Evolutionary conservation across 2,888 invertebrate species (phyloP).

Genomic region (Oscheius myriophilus): DNA sequence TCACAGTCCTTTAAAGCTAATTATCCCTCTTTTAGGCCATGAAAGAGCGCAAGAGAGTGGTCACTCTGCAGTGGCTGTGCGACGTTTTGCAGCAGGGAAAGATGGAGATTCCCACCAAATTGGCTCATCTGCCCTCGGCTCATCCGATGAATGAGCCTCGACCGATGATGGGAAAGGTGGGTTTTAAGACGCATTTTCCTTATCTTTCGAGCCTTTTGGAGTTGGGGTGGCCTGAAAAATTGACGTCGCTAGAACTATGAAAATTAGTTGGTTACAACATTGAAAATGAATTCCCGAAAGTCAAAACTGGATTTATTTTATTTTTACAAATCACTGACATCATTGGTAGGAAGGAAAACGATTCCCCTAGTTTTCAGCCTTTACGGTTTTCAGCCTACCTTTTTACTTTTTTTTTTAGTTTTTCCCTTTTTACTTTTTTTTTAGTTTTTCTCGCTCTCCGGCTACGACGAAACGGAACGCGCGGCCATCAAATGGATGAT

Average conservation of each 20-base stretch:
- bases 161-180: conserved; percentile 73
- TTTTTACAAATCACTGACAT: no score
- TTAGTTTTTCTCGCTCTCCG: conserved; percentile 83
- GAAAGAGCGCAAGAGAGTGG: conserved; percentile 75
- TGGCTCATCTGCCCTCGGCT: conserved; percentile 83
- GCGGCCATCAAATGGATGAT: conserved; percentile 84
- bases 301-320: no score
- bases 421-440: conserved; percentile 21
- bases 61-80: conserved; percentile 88
- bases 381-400: no score
- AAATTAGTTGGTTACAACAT: no score
- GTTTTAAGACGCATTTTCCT: not conserved
- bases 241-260: no score
- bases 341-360: no score
- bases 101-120: conserved; percentile 90
- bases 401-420: no score
- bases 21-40: conserved; percentile 47
- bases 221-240: no score
- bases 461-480: conserved; percentile 89
- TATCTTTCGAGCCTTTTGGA: no score
- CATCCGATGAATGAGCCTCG: conserved; percentile 66
- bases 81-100: conserved; percentile 87
- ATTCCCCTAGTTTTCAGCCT: no score
- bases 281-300: no score
- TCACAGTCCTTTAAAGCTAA: not conserved